These are phyloP conservation scores for Scomberomorus guttatus DNA, from an alignment of 2,797 vertebrate genomes.

Conservation along the genomic window DNA sequence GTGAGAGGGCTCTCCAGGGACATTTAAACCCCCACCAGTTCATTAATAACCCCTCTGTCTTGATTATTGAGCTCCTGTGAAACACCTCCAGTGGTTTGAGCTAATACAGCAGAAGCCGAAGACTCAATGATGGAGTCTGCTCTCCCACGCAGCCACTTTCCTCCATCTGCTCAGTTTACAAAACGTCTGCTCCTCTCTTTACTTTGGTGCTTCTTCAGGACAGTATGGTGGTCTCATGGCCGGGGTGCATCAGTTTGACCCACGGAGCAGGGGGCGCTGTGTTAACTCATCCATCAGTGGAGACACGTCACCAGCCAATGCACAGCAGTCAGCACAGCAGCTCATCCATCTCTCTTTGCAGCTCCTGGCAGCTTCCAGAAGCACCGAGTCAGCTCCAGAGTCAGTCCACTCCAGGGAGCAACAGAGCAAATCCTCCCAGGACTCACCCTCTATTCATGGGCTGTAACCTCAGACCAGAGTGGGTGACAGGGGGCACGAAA, in stretches of 20 bases:
- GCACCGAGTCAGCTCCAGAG: slow-evolving; percentile 74
- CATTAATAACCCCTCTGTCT: slow-evolving; percentile 76
- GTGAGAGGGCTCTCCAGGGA: slow-evolving; percentile 43
- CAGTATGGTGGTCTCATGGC: slow-evolving; percentile 48
- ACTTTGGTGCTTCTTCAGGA: slow-evolving; percentile 43
- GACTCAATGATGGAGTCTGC: slow-evolving; percentile 67
- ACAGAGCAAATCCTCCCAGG: slow-evolving; percentile 69
- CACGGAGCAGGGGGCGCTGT: slow-evolving; percentile 49
- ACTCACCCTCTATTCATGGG: slow-evolving; percentile 72
- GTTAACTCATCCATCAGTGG: slow-evolving; percentile 83
- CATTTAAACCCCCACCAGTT: slow-evolving; percentile 54
- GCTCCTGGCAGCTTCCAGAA: slow-evolving; percentile 77
- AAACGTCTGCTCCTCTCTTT: slow-evolving; percentile 47
- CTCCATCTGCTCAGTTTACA: slow-evolving; percentile 67
- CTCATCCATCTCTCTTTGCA: slow-evolving; percentile 82
- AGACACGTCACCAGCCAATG: slow-evolving; percentile 55
- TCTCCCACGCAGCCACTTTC: slow-evolving; percentile 57
- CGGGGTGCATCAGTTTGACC: slow-evolving; percentile 62
- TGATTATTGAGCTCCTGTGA: slow-evolving; percentile 55
- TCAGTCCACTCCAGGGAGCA: slow-evolving; percentile 74
- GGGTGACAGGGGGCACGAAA: slow-evolving; percentile 64
- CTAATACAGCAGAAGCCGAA: slow-evolving; percentile 32
- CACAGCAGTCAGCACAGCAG: slow-evolving; percentile 54
- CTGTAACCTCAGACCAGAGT: slow-evolving; percentile 69
- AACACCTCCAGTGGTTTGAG: slow-evolving; percentile 52